Conservation (phyloP, 2,797 vertebrate species). For the Lophotriccus pileatus region DNA sequence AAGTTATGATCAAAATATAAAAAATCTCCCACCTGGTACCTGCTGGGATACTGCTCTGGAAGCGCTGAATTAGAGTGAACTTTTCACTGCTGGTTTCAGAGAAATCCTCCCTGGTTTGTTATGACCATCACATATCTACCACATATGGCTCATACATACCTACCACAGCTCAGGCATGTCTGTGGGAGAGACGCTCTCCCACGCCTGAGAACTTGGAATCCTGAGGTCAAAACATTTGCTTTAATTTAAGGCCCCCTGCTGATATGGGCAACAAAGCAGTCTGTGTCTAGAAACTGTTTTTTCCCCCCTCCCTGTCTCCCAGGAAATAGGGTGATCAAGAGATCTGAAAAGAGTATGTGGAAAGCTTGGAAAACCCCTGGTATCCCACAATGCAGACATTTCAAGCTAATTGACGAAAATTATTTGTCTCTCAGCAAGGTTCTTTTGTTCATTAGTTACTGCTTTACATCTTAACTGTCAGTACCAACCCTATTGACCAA, state of each 20-base stretch:
- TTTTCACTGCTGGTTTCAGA: not conserved
- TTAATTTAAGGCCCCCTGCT: not conserved
- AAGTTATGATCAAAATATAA: not conserved
- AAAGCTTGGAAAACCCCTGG: slow-evolving; percentile 32
- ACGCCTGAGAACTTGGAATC: not conserved
- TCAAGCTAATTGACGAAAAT: not conserved
- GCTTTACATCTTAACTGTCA: not conserved
- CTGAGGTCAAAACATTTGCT: not conserved
- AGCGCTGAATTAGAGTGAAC: not conserved
- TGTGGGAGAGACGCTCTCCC: not conserved
- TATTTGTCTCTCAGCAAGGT: not conserved
- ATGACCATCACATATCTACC: not conserved
- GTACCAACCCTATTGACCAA: not conserved
- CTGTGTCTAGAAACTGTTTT: not conserved
- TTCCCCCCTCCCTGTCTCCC: not conserved
- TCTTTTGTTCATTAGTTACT: not conserved
- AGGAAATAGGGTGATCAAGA: not conserved
- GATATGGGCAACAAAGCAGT: not conserved
- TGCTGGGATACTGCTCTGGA: too few species aligned
- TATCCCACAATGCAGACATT: not conserved
- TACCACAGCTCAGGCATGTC: not conserved
- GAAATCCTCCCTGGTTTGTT: not conserved
- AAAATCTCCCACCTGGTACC: not conserved
- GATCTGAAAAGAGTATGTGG: not conserved
- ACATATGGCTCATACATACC: not conserved